Evolutionary conservation across 2,888 invertebrate genomes (phyloP), one percentile per base, ranked within the genome.

Genomic region (Hemithea aestivaria): DNA sequence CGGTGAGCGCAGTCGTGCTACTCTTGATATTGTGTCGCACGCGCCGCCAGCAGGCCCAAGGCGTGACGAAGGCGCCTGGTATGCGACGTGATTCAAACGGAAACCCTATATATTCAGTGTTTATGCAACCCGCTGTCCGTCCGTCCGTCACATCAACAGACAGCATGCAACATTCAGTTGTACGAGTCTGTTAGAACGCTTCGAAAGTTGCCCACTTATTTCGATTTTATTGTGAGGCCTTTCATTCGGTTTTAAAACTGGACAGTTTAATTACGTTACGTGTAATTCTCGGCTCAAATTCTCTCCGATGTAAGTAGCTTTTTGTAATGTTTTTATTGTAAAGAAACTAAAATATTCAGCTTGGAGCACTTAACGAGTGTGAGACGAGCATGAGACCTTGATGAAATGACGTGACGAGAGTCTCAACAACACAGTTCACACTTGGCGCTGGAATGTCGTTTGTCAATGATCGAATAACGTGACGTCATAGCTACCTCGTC

Each of bases 31-130:
- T 77, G 71, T 75, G 73, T 73, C 76, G 78, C 74, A 69, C 71
- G 74, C 73, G 75, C 69, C 64, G 65, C 58, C 61, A 58, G 60
- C 45, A 53, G 63, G 65, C 66, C 64, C 40, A 40, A 5, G 34
- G 62, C 77, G 77, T 84, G 87, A 87, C 85, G 75, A 79, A 84
- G 77, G 54, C 72, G 68, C 56, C 69, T 75, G 87, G 87, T 75
- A 84, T 87, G 87, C 81, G 65, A 66, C 75, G 79, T 87, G 87
- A 87, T 79, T 85, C 87, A 87, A 78, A 74, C 74, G 77, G 81
- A 81, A 82, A 82, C 81, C 82, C 73, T 82, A 79, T 79, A 79
- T 78, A 76, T 77, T 71, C 72, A 72, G 63, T 77, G 78, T 82
- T 85, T 85, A 79, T 82, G 76, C 78, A 82, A 80, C 69, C 59